Base-by-base conservation (phyloP, 2,888 invertebrate genomes). In the Meandrusa payeni region DNA sequence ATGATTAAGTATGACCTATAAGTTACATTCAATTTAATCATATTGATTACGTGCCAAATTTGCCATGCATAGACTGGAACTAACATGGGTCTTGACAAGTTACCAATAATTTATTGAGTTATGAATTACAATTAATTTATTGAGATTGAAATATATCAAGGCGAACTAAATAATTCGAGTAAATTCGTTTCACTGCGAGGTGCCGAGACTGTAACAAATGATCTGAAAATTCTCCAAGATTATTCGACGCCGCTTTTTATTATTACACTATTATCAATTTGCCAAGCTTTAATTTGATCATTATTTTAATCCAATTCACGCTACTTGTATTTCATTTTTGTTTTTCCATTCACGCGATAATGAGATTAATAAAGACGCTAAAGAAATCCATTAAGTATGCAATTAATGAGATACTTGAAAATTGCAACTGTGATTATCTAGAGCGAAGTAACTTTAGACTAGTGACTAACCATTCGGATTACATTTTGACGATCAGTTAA, bases 181-280 rank as follows among this genome's bases (percentile, higher is more conserved):
- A 47, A 63, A 86, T 86, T 83, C 71, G 83, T 71, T 59, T 68
- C 83, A 72, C 81, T 57, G 63, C 65, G 58, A 69, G 78, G 72
- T 63, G 65, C 63, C 67, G 60, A 58, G 61, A 55, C 52, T 59
- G 59, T 83, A 73, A 86, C 71, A 80, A 83, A 82, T 85, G 83
- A 82, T 76, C 67, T 59, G 32, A 68, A 71, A 75, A 76, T 69
- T 69, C 69, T 69, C 65, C 57, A 55, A 56, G 61, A 65, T 64
- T 62, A 69, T 69, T 64, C 56, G 49, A 53, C 60, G 55, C 56
- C 50, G 61, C 55, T 67, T 70, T 70, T 69, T 70, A 72, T 80
- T 74, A 77, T 68, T 75, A 71, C 64, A 73, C 66, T 61, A 86
- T 86, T 85, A 86, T 79, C 80, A 76, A 87, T 86, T 86, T 85